Evolutionary conservation across 1,140 invertebrate species (phyloP), one percentile per base, ranked within the genome.

Genomic region (Nomia melanderi): DNA sequence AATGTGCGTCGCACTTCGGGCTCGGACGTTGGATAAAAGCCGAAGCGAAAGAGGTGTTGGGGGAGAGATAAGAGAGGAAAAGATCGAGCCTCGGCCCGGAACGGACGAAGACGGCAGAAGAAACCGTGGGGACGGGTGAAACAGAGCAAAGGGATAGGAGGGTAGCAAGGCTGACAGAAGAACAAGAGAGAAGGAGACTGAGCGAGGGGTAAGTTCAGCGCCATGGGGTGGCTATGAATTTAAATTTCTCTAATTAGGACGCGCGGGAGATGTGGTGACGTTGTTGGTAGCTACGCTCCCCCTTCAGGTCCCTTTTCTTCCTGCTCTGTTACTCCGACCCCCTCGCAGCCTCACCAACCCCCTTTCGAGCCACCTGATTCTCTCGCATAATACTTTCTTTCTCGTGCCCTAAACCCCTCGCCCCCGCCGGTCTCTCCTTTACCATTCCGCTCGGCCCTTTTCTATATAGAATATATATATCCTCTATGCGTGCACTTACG

Each of bases 191-290:
- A 59, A 56, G 56, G 59, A 56, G 67, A 77, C 54, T n/a, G 54
- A 66, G 67, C 54, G 69, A 64, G 67, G 82, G 75, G 75, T 78
- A 84, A 78, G 82, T 85, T 85, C 79, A 81, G 65, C 82, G 81
- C 75, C 79, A 78, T 84, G 83, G 82, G 82, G 69, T 82, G 78
- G 82, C 83, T 90, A 92, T 92, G 91, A 91, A 92, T 92, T 92
- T 91, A 92, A 92, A 91, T 92, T 91, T 91, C 87, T 90, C 89
- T 92, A 92, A 91, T 92, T 91, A 91, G 90, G 88, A 89, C 88
- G 86, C 81, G 85, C 82, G 83, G 79, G 87, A 82, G 86, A 83
- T 86, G 82, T 74, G 85, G 84, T 82, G 87, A 88, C 82, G 89
- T 83, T 79, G 85, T 81, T 85, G 85, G 84, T 84, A 84, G 86